These are phyloP conservation scores for Craseonycteris thonglongyai DNA, from an alignment of 2,113 vertebrate species.

Conservation along the genomic window DNA sequence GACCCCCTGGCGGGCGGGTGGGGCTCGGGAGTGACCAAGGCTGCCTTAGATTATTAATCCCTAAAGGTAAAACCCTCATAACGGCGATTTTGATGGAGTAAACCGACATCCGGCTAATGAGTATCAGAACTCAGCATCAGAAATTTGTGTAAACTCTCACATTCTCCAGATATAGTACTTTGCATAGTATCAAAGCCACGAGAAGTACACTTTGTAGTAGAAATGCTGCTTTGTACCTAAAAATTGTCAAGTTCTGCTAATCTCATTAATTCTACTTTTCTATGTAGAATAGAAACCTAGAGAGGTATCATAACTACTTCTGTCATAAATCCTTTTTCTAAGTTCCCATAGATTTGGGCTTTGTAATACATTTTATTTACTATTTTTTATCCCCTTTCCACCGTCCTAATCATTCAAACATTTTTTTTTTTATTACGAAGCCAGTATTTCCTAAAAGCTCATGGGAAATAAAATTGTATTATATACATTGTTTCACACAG, in stretches of 20 bases:
- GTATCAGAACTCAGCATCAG: background rate
- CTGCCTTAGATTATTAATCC: background rate
- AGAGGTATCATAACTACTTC: background rate
- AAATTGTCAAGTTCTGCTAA: background rate
- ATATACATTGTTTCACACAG: slow-evolving; percentile 64
- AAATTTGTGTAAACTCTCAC: background rate
- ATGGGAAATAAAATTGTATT: slow-evolving; percentile 15
- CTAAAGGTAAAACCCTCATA: background rate
- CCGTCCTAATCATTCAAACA: background rate
- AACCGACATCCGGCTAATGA: background rate
- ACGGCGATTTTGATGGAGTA: background rate
- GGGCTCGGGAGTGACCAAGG: background rate
- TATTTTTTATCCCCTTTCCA: background rate
- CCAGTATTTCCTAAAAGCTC: slow-evolving; percentile 11
- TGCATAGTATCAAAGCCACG: background rate
- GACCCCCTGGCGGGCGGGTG: background rate
- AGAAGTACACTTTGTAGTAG: background rate
- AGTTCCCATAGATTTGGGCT: background rate
- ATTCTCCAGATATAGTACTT: background rate
- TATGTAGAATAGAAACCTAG: background rate
- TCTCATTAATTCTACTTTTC: background rate
- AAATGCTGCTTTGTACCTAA: background rate
- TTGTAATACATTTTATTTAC: background rate
- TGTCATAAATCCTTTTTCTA: background rate
- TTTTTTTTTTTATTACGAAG: slow-evolving; percentile 14